Conservation (phyloP, 2,888 invertebrate genomes). For the Rhingia rostrata region DNA sequence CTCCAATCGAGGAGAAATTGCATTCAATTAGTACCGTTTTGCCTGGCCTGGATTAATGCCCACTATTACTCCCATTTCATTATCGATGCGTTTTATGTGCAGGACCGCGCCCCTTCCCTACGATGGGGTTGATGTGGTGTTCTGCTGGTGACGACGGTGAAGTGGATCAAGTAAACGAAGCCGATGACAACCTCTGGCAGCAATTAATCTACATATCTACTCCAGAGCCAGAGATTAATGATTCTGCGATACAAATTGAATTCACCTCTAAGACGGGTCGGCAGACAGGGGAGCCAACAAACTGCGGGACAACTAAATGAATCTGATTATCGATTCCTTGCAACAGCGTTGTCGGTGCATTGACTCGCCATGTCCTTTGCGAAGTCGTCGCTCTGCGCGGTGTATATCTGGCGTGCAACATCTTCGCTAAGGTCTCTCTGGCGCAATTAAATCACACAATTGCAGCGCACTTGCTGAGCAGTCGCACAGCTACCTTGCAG, state of each 20-base stretch:
- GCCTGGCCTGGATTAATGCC: slow-evolving; percentile 62
- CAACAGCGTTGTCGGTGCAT: slow-evolving; percentile 28
- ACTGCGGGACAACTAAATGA: neutral
- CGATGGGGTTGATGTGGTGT: neutral
- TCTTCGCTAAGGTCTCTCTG: slow-evolving; percentile 27
- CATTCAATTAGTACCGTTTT: slow-evolving; percentile 68
- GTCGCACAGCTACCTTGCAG: slow-evolving; percentile 62
- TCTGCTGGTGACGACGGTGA: neutral
- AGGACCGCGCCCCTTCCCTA: neutral
- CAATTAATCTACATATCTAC: slow-evolving; percentile 70
- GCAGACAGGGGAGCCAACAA: neutral
- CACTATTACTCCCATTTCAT: slow-evolving; percentile 67
- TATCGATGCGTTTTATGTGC: slow-evolving; percentile 62
- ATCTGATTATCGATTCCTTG: slow-evolving; percentile 50
- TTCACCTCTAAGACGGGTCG: slow-evolving; percentile 39
- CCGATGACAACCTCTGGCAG: slow-evolving; percentile 67
- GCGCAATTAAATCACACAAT: slow-evolving; percentile 68
- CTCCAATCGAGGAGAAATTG: slow-evolving; percentile 43
- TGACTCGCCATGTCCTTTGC: slow-evolving; percentile 55
- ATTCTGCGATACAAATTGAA: slow-evolving; percentile 62
- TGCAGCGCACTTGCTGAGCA: slow-evolving; percentile 68
- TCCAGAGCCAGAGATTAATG: slow-evolving; percentile 60
- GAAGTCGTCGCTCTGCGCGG: slow-evolving; percentile 1
- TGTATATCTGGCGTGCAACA: slow-evolving; percentile 28
- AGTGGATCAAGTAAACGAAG: slow-evolving; percentile 3